Evolutionary conservation across 2,888 invertebrate species (phyloP).

Genomic region (Glyphotaelius pellucidus): DNA sequence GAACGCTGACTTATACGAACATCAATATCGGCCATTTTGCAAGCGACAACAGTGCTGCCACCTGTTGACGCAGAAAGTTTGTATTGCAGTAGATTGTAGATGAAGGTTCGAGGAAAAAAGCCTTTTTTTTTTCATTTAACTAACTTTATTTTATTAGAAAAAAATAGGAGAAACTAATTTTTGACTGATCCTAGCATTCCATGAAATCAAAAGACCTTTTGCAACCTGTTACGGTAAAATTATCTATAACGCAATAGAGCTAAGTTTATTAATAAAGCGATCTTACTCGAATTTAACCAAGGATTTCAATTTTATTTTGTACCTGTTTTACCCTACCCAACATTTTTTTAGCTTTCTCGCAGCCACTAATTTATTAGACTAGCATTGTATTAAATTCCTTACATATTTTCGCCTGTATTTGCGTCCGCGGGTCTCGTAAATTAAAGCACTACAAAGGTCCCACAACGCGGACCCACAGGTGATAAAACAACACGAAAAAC

Average conservation of each 20-base stretch:
- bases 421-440: not conserved
- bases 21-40: too few relatives aligned
- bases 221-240: too few relatives aligned
- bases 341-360: not conserved
- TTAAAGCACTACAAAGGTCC: constrained; percentile 1
- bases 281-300: not conserved
- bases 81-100: too few relatives aligned
- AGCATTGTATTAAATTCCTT: not conserved
- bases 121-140: too few relatives aligned
- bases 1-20: too few relatives aligned
- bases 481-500: constrained; percentile 40
- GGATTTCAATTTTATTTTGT: constrained; percentile 3
- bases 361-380: not conserved
- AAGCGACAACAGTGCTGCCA: too few relatives aligned
- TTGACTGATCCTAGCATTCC: too few relatives aligned
- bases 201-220: too few relatives aligned
- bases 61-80: too few relatives aligned
- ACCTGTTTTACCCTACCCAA: not conserved
- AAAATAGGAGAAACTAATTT: too few relatives aligned
- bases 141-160: too few relatives aligned
- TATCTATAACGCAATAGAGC: not conserved
- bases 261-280: not conserved
- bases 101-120: too few relatives aligned
- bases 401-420: constrained; percentile 17
- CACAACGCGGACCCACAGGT: constrained; percentile 16